These are phyloP conservation scores for Bathybates hornii DNA, from an alignment of 2,113 vertebrate species.

Conservation along the genomic window DNA sequence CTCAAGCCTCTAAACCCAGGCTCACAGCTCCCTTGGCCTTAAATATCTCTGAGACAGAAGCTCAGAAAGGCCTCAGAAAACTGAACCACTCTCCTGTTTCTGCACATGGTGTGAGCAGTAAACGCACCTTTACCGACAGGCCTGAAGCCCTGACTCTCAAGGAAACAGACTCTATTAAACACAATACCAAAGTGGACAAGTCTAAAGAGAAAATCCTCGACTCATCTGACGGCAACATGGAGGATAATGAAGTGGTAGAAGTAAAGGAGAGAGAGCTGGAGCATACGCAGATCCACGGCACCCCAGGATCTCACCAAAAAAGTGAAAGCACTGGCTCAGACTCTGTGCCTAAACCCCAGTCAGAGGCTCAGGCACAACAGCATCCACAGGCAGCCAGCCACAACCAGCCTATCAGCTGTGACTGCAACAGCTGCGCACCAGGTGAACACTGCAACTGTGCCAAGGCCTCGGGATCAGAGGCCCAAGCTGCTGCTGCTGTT, in stretches of 20 bases:
- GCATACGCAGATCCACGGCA: background rate
- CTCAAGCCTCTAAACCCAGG: background rate
- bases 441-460: background rate
- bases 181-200: background rate
- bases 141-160: background rate
- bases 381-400: background rate
- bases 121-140: background rate
- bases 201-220: background rate
- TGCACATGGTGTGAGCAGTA: background rate
- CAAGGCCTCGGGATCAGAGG: background rate
- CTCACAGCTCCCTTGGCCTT: background rate
- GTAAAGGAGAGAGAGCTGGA: constrained; percentile 21
- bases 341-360: background rate
- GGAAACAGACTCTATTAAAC: background rate
- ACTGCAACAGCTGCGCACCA: background rate
- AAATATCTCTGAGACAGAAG: background rate
- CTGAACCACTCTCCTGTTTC: background rate
- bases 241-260: background rate
- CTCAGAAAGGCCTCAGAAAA: background rate
- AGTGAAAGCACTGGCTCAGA: background rate
- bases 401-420: background rate
- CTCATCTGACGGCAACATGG: background rate
- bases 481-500: background rate
- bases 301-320: background rate
- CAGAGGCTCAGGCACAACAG: background rate